phyloP scores from a whole-genome alignment of 2,797 vertebrate genomes.

The Sphenopsis melanotis region DNA sequence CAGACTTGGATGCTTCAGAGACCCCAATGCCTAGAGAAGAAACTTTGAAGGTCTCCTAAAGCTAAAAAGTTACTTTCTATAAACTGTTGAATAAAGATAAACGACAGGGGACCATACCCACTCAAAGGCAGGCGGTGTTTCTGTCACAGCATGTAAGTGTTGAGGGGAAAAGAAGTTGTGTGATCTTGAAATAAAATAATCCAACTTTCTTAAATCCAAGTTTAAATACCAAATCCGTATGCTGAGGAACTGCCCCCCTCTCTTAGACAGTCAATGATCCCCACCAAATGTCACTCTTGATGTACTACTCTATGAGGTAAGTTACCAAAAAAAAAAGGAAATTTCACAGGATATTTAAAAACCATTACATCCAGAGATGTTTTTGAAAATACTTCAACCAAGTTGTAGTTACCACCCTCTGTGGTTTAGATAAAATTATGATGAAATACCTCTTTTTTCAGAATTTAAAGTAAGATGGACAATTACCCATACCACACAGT shows the following conservation, averaged over 20 bases:
- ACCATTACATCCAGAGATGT: background rate
- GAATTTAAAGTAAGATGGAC: background rate
- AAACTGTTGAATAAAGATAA: constrained; percentile 46
- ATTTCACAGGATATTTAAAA: background rate
- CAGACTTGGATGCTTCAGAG: constrained; percentile 39
- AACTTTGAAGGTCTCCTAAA: constrained; percentile 38
- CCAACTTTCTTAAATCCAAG: background rate
- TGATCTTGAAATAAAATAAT: constrained; percentile 24
- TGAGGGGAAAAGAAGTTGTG: constrained; percentile 6
- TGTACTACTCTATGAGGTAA: background rate
- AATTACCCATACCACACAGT: background rate
- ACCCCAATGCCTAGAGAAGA: background rate
- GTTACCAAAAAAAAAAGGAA: background rate
- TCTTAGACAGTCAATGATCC: background rate
- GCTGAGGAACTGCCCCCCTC: background rate
- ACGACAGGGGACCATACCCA: background rate
- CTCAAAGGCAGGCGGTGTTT: constrained; percentile 19
- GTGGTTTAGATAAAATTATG: background rate
- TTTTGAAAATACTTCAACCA: background rate
- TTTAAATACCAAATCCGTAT: background rate
- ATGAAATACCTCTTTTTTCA: background rate
- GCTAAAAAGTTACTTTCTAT: constrained; percentile 33
- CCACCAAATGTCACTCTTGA: background rate
- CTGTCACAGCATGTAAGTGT: constrained; percentile 9
- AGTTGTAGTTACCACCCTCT: background rate